Conservation (phyloP, 2,888 invertebrate species). For the Tipula vernalis region DNA sequence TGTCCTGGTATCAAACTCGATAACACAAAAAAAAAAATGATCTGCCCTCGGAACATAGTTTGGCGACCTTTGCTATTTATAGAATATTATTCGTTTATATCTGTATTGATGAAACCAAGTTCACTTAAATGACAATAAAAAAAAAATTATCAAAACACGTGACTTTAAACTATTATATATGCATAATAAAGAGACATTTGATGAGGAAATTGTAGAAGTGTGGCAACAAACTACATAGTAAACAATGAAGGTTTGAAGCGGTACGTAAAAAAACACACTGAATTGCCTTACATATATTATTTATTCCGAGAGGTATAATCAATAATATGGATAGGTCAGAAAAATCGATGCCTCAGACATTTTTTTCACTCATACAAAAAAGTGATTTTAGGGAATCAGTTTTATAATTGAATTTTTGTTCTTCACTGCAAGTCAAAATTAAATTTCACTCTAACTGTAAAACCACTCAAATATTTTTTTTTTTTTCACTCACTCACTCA, state of each 20-base stretch:
- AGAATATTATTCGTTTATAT: not conserved
- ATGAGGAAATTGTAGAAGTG: not conserved
- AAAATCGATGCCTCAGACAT: not conserved
- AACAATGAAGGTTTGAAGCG: not conserved
- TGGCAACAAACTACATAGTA: not conserved
- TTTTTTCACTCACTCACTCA: not conserved
- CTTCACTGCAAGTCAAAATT: not conserved
- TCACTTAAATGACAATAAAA: not conserved
- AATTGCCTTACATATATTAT: not conserved
- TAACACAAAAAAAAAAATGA: too few relatives aligned
- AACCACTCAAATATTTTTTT: not conserved
- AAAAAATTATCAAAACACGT: not conserved
- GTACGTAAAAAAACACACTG: not conserved
- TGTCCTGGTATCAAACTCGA: too few relatives aligned
- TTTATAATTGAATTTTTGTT: not conserved
- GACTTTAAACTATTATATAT: not conserved
- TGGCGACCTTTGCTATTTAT: not conserved
- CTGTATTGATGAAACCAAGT: not conserved
- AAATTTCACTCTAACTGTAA: not conserved
- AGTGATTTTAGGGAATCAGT: not conserved
- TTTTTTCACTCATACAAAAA: not conserved
- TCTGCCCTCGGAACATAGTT: too few relatives aligned
- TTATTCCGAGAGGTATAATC: not conserved
- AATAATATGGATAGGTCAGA: not conserved
- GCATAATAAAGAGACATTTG: not conserved